phyloP scores from a whole-genome alignment of 2,113 vertebrate species.

The Alosa alosa region DNA sequence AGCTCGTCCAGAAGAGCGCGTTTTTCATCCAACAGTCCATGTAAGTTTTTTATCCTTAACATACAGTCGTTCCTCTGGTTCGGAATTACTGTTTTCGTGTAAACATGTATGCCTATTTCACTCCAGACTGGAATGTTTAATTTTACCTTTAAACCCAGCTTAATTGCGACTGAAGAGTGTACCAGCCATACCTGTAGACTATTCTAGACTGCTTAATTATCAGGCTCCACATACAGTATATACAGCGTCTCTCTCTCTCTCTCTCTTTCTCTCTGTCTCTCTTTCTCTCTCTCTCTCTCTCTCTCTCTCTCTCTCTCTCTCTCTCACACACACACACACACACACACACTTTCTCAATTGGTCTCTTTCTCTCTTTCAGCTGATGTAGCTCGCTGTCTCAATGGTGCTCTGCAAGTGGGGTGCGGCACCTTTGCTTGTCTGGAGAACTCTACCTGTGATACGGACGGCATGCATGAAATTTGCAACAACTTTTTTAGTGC shows the following conservation, averaged over 20 bases:
- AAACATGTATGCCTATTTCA: not conserved
- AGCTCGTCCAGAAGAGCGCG: constrained; percentile 63
- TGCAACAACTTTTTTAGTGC: constrained; percentile 91
- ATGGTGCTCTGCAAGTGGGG: constrained; percentile 83
- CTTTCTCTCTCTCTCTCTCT: not conserved
- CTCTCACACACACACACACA: not conserved
- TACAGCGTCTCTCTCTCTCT: not conserved
- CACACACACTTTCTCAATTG: not conserved
- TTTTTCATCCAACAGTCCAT: constrained; percentile 69
- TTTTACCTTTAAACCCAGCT: not conserved
- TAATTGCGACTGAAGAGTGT: not conserved
- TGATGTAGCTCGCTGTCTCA: constrained; percentile 88
- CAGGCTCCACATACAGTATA: not conserved
- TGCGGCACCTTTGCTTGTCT: constrained; percentile 92
- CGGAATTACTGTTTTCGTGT: not conserved
- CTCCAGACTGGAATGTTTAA: not conserved
- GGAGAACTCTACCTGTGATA: constrained; percentile 96
- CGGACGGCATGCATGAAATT: constrained; percentile 92
- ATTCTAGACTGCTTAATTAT: not conserved
- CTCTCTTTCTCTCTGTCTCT: not conserved
- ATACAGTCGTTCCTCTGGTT: not conserved
- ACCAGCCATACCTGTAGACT: not conserved
- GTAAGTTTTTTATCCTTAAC: constrained; percentile 57
- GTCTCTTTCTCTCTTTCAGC: constrained; percentile 57
- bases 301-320: not conserved